These are phyloP conservation scores for Myrmophylax atrothorax DNA, from an alignment of 2,113 vertebrate species.

Conservation along the genomic window DNA sequence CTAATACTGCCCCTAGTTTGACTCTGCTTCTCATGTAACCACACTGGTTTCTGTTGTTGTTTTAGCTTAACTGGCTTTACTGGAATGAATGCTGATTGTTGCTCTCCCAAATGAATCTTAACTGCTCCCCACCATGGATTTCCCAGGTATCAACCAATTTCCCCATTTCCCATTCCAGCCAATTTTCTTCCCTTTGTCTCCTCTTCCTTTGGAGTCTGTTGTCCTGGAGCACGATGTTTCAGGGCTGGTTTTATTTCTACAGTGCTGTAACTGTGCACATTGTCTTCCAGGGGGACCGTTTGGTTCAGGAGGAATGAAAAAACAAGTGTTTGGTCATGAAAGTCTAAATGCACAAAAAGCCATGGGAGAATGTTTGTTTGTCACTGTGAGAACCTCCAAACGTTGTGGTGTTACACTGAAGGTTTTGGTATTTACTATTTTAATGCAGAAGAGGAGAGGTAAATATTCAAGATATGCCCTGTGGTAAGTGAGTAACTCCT, in stretches of 20 bases:
- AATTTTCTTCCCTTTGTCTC: constrained; percentile 31
- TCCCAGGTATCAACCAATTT: constrained; percentile 18
- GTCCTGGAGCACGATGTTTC: not conserved
- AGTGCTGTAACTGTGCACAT: not conserved
- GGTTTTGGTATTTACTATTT: not conserved
- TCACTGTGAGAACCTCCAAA: not conserved
- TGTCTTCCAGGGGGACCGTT: not conserved
- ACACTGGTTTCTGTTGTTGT: constrained; percentile 32
- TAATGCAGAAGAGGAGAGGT: not conserved
- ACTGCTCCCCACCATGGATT: constrained; percentile 44
- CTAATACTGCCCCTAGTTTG: constrained; percentile 6
- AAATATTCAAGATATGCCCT: not conserved
- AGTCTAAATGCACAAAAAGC: not conserved
- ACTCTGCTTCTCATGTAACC: constrained; percentile 23
- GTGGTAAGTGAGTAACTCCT: not conserved
- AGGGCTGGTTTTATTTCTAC: not conserved
- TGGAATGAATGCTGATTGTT: constrained; percentile 50
- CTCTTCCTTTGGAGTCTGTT: constrained; percentile 42
- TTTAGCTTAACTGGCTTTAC: constrained; percentile 46
- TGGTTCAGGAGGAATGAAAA: not conserved
- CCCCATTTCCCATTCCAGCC: not conserved
- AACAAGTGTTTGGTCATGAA: not conserved
- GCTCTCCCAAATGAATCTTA: constrained; percentile 36
- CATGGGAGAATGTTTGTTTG: not conserved
- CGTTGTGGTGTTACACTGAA: not conserved